These are phyloP conservation scores for Melanotaenia pygmaea DNA, from an alignment of 2,797 vertebrate species.

Conservation along the genomic window DNA sequence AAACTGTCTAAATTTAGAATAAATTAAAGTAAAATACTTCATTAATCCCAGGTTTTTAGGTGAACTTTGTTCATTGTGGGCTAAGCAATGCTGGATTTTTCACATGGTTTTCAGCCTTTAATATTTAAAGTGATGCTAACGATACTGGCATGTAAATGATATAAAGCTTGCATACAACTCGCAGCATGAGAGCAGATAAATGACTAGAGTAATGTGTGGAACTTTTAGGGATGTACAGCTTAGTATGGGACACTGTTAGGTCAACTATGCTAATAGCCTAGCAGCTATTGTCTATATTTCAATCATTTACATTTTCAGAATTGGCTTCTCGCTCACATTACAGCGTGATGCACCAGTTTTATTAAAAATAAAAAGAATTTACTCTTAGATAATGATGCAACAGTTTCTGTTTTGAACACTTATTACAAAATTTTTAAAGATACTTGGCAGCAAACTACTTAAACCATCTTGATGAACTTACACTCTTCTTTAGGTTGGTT, in stretches of 20 bases:
- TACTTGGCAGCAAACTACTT: background rate
- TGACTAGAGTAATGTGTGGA: background rate
- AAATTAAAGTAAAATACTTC: too few relatives aligned
- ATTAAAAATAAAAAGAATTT: background rate
- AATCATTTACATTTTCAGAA: background rate
- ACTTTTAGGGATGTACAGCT: background rate
- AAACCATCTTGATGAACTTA: slow-evolving; percentile 1
- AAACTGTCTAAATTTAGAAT: background rate
- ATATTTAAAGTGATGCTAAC: background rate
- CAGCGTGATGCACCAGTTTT: background rate
- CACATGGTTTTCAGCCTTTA: background rate
- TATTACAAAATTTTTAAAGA: background rate
- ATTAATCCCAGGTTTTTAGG: too few relatives aligned
- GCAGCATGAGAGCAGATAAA: background rate
- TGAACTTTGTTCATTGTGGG: background rate
- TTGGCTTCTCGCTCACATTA: background rate
- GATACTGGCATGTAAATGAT: background rate
- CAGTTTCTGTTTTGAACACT: background rate
- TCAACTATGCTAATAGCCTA: background rate
- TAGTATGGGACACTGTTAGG: background rate
- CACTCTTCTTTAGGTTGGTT: background rate
- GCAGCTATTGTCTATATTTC: background rate
- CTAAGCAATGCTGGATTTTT: background rate
- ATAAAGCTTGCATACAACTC: background rate
- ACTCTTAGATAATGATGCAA: background rate